phyloP scores from a whole-genome alignment of 2,888 invertebrate species.

The Norana najaformis region DNA sequence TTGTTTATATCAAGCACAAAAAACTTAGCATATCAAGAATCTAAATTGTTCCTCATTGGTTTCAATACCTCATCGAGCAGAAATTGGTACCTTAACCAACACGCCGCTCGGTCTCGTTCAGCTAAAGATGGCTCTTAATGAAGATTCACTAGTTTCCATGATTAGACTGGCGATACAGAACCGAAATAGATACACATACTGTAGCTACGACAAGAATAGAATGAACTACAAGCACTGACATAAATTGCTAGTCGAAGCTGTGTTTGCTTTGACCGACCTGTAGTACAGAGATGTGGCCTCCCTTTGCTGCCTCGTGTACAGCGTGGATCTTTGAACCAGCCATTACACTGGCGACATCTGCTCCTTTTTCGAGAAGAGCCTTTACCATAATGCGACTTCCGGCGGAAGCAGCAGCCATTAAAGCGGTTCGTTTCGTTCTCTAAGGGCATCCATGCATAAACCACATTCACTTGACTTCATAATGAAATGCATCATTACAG shows the following conservation, averaged over 20 bases:
- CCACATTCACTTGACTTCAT: not conserved
- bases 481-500: not conserved
- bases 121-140: no score
- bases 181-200: no score
- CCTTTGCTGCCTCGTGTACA: constrained; percentile 59
- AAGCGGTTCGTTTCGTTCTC: constrained; percentile 58
- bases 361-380: constrained; percentile 54
- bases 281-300: constrained; percentile 49
- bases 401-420: constrained; percentile 60
- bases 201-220: not conserved
- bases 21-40: no score
- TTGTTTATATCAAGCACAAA: no score
- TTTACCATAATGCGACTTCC: constrained; percentile 58
- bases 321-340: constrained; percentile 54
- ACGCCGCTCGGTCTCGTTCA: no score
- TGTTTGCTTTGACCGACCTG: constrained; percentile 34
- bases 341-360: constrained; percentile 49
- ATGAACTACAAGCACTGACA: not conserved
- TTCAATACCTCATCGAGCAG: no score
- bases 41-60: no score
- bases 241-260: not conserved
- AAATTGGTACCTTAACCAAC: no score
- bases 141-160: no score
- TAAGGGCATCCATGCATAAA: constrained; percentile 38
- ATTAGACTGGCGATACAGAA: no score